A percentile compares a stretch with the other conserved stretches of the same genome.
These are phyloP conservation scores for Caretta caretta DNA, from an alignment of 2,113 vertebrate genomes.

Conservation along the genomic window DNA sequence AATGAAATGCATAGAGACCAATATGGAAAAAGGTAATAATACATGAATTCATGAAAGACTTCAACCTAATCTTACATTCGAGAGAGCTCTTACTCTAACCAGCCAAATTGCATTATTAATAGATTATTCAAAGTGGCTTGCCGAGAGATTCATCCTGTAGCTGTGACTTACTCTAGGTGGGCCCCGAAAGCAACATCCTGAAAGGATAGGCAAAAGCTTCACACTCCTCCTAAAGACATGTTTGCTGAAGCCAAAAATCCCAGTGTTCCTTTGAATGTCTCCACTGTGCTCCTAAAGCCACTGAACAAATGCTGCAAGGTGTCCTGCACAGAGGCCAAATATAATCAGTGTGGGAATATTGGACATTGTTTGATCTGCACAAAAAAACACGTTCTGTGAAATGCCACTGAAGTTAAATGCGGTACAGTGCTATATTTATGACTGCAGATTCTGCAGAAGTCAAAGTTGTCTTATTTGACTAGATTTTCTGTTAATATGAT, in stretches of 20 bases:
- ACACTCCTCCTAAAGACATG: background rate
- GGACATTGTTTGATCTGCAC: background rate
- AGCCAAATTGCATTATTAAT: conserved; percentile 44
- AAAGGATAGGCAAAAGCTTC: conserved; percentile 24
- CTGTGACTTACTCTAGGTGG: conserved; percentile 53
- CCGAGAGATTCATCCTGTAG: conserved; percentile 28
- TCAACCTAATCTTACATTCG: conserved; percentile 47
- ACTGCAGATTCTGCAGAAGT: background rate
- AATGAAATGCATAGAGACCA: conserved; percentile 6
- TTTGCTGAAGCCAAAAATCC: conserved; percentile 24
- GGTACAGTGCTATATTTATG: background rate
- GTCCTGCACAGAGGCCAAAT: conserved; percentile 24
- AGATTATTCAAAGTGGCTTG: background rate
- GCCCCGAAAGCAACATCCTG: conserved; percentile 39
- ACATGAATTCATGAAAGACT: conserved; percentile 42
- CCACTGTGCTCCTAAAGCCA: conserved; percentile 42
- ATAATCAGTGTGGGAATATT: conserved; percentile 28
- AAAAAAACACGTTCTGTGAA: background rate
- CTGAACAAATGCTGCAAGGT: conserved; percentile 47
- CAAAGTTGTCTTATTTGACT: background rate
- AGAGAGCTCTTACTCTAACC: conserved; percentile 48
- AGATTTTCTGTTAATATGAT: background rate
- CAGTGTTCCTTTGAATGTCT: conserved; percentile 2
- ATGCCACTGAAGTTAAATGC: background rate
- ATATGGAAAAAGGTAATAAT: conserved; percentile 38